Base-by-base conservation (phyloP, 1,140 invertebrate species). In the Glossosoma conforme region DNA sequence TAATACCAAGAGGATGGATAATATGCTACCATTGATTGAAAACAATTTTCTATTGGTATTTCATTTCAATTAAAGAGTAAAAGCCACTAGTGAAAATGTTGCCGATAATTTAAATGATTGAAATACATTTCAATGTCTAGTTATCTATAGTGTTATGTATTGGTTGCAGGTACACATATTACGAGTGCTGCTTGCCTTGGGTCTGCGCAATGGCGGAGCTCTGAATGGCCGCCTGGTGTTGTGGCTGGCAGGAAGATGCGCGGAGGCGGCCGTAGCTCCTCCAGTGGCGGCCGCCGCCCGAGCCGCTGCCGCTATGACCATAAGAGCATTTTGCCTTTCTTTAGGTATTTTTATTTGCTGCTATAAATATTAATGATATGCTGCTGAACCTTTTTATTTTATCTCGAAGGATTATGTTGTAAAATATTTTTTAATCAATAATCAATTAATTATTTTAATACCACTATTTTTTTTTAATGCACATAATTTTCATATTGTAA, bases 161-260 rank as follows among this genome's bases (percentile, higher is more conserved):
- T n/a, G n/a, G 24, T 43, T 14, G 1, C 45, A 74, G 72, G 76
- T 79, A n/a, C 76, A 77, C 62, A 76, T 77, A 57, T 76, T 83
- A 51, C 68, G 91, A 78, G 81, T 91, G 50, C 74, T 92, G 41
- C 72, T 92, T 2, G 88, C 88, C 61, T 80, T 92, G 64, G 86
- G 87, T 1, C 84, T 89, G 61, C 86, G 84, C 1, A 79, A 84
- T 10, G 84, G 86, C 20, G 89, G 87, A 77, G 89, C 86, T 28
- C 80, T 91, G 66, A 91, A 89, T 66, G 87, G 88, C 0, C 78
- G 85, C 8, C 75, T 91, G 28, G 88, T 91, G 33, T 87, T 88
- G 53, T 83, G 86, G 61, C 81, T 89, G 49, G 75, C 87, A 30
- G 81, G 81, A 5, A 75, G 86, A 13, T 89, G 86, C 64, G 81